Conservation (phyloP, 2,113 vertebrate genomes). For the Cololabis saira region DNA sequence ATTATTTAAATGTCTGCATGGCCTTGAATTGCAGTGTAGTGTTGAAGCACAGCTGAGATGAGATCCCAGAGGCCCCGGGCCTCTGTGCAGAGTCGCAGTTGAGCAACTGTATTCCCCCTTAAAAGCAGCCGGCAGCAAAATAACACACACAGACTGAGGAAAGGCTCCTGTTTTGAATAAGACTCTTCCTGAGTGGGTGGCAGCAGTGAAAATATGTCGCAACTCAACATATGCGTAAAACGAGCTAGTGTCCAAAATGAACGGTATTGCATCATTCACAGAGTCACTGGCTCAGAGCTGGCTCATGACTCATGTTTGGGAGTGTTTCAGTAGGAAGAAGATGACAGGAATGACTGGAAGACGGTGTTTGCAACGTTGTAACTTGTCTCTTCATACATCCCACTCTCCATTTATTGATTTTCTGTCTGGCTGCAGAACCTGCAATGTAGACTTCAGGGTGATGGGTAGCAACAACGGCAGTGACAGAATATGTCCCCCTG, state of each 20-base stretch:
- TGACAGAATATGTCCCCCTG: conserved; percentile 27
- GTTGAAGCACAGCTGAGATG: background rate
- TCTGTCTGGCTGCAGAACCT: conserved; percentile 63
- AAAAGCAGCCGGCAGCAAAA: conserved; percentile 16
- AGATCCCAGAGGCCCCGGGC: conserved; percentile 26
- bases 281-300: conserved; percentile 14
- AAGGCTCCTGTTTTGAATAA: conserved; percentile 19
- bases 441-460: conserved; percentile 51
- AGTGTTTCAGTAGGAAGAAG: background rate
- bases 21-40: conserved; percentile 26
- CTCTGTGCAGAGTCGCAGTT: conserved; percentile 14
- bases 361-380: conserved; percentile 19
- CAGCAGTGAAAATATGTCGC: conserved; percentile 24
- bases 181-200: conserved; percentile 34
- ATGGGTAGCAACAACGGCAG: conserved; percentile 44
- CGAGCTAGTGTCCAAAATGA: conserved; percentile 24
- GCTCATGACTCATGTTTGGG: conserved; percentile 17
- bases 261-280: conserved; percentile 15
- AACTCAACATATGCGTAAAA: conserved; percentile 18
- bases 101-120: conserved; percentile 28
- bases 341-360: conserved; percentile 18
- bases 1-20: conserved; percentile 15
- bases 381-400: conserved; percentile 10
- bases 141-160: conserved; percentile 24
- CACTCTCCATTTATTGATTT: conserved; percentile 60